phyloP scores from a whole-genome alignment of 2,888 invertebrate genomes.

The Pseudolycoriella hygida region DNA sequence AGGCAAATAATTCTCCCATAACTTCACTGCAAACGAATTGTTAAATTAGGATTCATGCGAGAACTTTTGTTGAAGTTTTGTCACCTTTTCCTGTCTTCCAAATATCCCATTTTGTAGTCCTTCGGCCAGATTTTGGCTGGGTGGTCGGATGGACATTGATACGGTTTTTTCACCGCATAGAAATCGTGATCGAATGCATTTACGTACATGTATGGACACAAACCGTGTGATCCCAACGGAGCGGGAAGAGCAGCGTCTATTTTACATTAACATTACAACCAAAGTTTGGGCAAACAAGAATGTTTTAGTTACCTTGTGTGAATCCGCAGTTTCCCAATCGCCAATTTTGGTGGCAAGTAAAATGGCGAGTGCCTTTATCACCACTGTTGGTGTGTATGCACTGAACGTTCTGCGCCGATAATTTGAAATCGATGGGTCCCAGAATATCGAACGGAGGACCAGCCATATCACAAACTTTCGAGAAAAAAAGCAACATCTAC shows the following conservation, averaged over 20 bases:
- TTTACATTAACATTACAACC: too few relatives aligned
- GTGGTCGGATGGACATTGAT: constrained; percentile 16
- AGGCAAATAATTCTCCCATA: constrained; percentile 21
- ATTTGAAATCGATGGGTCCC: constrained; percentile 16
- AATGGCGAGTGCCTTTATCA: constrained; percentile 22
- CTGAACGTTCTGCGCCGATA: constrained; percentile 22
- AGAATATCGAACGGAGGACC: constrained; percentile 16
- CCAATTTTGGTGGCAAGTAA: constrained; percentile 24
- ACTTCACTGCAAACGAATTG: constrained; percentile 14
- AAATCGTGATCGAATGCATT: constrained; percentile 25
- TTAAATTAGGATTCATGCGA: background rate
- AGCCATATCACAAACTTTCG: constrained; percentile 28
- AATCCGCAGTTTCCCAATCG: constrained; percentile 23
- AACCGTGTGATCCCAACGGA: constrained; percentile 19
- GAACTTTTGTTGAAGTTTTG: background rate
- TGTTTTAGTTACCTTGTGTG: constrained; percentile 13
- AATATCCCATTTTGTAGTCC: constrained; percentile 23
- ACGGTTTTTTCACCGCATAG: constrained; percentile 18
- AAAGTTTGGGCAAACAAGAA: too few relatives aligned
- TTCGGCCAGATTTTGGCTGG: constrained; percentile 17
- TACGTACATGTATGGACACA: constrained; percentile 24
- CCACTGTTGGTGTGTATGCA: constrained; percentile 15
- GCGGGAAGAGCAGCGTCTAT: constrained; percentile 18
- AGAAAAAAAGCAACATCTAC: background rate
- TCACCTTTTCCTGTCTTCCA: constrained; percentile 18